Evolutionary conservation across 2,888 invertebrate species (phyloP), one percentile per base, ranked within the genome.

Genomic region (Conchocele bisecta): DNA sequence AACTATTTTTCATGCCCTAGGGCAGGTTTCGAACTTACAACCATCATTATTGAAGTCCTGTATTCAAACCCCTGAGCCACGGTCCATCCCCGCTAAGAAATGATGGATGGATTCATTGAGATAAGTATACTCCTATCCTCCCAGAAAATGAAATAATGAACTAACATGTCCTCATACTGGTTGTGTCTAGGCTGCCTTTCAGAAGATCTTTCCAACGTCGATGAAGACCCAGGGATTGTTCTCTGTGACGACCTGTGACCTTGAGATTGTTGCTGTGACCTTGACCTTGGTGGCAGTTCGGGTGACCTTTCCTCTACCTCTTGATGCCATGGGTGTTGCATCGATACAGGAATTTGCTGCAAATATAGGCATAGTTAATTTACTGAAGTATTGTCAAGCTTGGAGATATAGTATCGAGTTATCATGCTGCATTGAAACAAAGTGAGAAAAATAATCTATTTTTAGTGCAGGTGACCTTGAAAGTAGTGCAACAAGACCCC

Each of bases 321-420:
- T 11, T 81, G 81, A 56, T 86, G 86, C 86, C 86, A 86, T 3
- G 86, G 84, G 54, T 85, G 84, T 44, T 84, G 84, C 33, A 84
- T 67, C 5, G 86, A 85, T 26, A 66, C 44, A 31, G 86, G 86
- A 22, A 86, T 72, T 83, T 86, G 48, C 11, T 63, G 39, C 9
- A 50, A n/a, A 7, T 1, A 33, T 13, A 53, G 37, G 35, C 3
- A 33, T 3, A 35, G 37, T 13, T 35, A 13, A 35, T n/a, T 13
- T 11, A 35, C 37, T 13, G 11, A 13, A 11, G 11, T 13, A 35
- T n/a, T 13, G 11, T n/a, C 13, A 11, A 11, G 37, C 11, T 13
- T 13, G n/a, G n/a, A 11, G 11, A 11, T n/a, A 35, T 35, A 35
- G 37, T 13, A 35, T 13, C 11, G n/a, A 11, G 11, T 35, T 35